Evolutionary conservation across 23 tunicate species (phyloP), one percentile per base, ranked within the genome.

Genomic region (Styela clava): DNA sequence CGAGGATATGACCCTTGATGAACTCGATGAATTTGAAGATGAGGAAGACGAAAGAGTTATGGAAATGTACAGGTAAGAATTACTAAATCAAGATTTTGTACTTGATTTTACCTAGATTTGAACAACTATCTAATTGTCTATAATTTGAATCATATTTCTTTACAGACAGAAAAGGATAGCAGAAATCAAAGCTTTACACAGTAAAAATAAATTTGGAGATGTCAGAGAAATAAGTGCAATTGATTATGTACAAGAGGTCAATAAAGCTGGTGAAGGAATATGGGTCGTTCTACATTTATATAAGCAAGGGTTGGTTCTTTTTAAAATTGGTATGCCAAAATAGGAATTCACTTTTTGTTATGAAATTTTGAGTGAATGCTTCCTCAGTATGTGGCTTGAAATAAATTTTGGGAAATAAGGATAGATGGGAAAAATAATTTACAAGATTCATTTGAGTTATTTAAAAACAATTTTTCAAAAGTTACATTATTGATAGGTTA

Each of bases 211-310:
- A 85, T 94, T 86, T 78, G 98, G 98, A 33, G 94, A 87, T 34
- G 89, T 94, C 33, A 34, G 79, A 20, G 98, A 94, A 77, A 94
- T 94, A 35, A 84, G 90, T 32, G 98, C 98, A 36, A 74, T 84
- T 26, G 94, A 85, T 76, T 94, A 88, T 64, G 92, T 88, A 23
- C 89, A 94, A 69, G 94, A 94, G 80, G 98, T 94, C 23, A 94
- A 94, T 71, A 85, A 94, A 70, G 98, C 98, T 35, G 98, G 98
- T 24, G 98, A 94, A 34, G 94, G 86, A 30, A 78, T 94, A 16
- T 94, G 98, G 98, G 98, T 94, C 28, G 87, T 94, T 24, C 74
- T 94, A 51, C 98, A 94, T 88, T 82, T 94, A 24, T 94, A 88
- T 69, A 85, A 85, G 56, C 92, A 94, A 81, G 98, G 98, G 92